Evolutionary conservation across 2,797 vertebrate genomes (phyloP).

Genomic region (Margarornis squamiger): DNA sequence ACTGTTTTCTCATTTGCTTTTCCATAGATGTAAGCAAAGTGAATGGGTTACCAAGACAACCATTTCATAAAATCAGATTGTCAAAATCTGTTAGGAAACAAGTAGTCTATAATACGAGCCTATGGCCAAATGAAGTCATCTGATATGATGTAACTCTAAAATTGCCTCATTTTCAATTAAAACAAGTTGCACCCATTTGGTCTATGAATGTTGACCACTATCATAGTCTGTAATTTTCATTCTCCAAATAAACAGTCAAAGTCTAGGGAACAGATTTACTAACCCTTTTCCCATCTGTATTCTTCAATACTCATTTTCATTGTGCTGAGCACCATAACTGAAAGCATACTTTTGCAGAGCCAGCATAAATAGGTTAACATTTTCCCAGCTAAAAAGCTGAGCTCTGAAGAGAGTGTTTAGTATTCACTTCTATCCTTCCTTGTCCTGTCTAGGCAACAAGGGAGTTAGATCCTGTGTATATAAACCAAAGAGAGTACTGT

Average conservation of each 20-base stretch:
- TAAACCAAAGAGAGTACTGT: not conserved
- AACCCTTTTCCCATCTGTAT: not conserved
- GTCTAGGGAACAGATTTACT: not conserved
- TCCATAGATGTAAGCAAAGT: conserved; percentile 37
- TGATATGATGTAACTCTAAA: not conserved
- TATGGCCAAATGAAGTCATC: not conserved
- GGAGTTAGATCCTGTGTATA: not conserved
- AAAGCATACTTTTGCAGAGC: not conserved
- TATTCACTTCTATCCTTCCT: conserved; percentile 15
- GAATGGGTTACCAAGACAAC: conserved; percentile 51
- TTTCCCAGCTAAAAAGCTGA: not conserved
- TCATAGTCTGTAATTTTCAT: not conserved
- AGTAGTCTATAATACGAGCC: conserved; percentile 20
- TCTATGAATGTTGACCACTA: not conserved
- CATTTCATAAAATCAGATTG: conserved; percentile 20
- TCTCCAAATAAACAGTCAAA: not conserved
- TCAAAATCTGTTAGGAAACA: conserved; percentile 50
- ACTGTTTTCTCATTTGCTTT: not conserved
- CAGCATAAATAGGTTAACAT: not conserved
- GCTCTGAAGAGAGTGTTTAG: not conserved
- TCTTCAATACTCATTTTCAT: not conserved
- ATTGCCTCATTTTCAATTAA: conserved; percentile 8
- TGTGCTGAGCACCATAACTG: not conserved
- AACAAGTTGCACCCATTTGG: not conserved
- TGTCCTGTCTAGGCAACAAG: not conserved